phyloP scores from a whole-genome alignment of 2,113 vertebrate genomes.

The Dolichallabes microphthalmus region DNA sequence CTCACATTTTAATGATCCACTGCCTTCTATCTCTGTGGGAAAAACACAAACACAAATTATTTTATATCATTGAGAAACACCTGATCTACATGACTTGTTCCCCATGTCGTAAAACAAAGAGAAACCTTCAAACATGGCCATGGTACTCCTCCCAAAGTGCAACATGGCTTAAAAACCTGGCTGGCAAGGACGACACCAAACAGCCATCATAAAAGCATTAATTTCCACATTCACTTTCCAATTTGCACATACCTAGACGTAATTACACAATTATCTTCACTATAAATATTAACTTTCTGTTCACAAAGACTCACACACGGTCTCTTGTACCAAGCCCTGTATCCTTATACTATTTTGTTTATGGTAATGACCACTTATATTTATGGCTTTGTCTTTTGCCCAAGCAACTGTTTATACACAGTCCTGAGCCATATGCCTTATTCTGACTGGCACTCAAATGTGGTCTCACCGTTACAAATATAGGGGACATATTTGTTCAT shows the following conservation, averaged over 20 bases:
- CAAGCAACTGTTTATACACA: background rate
- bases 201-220: background rate
- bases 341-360: background rate
- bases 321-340: background rate
- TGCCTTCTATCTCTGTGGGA: background rate
- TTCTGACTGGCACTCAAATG: no score
- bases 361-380: background rate
- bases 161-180: background rate
- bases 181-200: background rate
- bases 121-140: background rate
- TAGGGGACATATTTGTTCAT: no score
- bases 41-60: conserved; percentile 1
- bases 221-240: background rate
- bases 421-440: no score
- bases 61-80: background rate
- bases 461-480: no score
- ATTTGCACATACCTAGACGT: background rate
- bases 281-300: background rate
- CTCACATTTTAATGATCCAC: background rate
- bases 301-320: background rate
- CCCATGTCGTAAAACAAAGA: background rate
- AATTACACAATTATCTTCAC: background rate
- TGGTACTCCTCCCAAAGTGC: background rate
- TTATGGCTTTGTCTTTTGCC: background rate
- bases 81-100: background rate